Base-by-base conservation (phyloP, 2,797 vertebrate genomes). In the Pseudotriccus pelzelni region DNA sequence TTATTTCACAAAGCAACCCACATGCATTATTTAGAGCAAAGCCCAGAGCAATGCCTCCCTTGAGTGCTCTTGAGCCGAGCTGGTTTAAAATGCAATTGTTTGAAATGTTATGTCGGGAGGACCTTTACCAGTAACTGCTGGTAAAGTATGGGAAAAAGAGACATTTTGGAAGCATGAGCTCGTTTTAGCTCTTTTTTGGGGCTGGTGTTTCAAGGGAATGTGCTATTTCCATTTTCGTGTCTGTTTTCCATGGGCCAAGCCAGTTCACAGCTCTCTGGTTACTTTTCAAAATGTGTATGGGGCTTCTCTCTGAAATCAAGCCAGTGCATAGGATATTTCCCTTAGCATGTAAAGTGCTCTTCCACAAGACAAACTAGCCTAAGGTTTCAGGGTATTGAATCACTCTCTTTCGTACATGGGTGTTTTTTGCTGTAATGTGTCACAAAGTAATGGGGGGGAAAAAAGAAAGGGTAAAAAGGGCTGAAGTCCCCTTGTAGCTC, bases 1-100 rank as follows among this genome's bases (percentile, higher is more conserved):
- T 46, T 62, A 23, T 46, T 81, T 49, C 64, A 34, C 3, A 2
- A 74, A 62, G 56, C 41, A 78, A 41, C 44, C 30, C 60, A 69
- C 41, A 58, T 88, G n/a, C 44, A 81, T 96, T 87, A 91, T 94
- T 91, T 93, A 94, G 77, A 85, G 56, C 7, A 6, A 73, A 87
- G 73, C 59, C 30, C 53, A 43, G 37, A 67, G 30, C 0, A 0
- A 56, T 6, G 4, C 37, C n/a, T 93, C 72, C 84, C 82, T 59
- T 46, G 72, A 81, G 89, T 89, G 82, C 62, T 80, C 78, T 89
- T 44, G 55, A 95, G 66, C 37, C 0, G 0, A 24, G n/a, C 53
- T 94, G 47, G 37, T 86, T 74, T 91, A 79, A 95, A 91, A 87
- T 47, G 50, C 58, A 69, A 63, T 89, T 86, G 89, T 94, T 84